Evolutionary conservation across 2,797 vertebrate genomes (phyloP).

Genomic region (Oreonectes daqikongensis): DNA sequence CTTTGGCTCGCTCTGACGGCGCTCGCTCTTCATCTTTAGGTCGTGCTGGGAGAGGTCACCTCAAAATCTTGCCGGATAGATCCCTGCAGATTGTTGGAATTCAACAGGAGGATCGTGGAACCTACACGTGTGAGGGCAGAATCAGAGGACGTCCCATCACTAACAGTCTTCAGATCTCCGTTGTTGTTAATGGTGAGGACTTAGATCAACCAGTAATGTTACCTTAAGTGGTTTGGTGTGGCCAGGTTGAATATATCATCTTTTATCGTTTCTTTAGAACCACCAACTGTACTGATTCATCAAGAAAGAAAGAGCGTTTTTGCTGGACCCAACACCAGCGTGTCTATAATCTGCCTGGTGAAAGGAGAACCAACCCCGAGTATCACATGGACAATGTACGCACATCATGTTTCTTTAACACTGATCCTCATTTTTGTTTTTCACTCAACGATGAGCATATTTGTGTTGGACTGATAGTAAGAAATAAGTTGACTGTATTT

Average conservation of each 20-base stretch:
- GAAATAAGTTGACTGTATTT: neutral
- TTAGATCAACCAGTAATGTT: neutral
- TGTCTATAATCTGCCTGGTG: conserved; percentile 73
- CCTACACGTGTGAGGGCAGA: conserved; percentile 66
- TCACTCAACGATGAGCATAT: neutral
- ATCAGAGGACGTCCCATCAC: conserved; percentile 63
- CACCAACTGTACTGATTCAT: conserved; percentile 64
- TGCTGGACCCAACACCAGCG: conserved; percentile 70
- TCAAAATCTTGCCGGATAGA: conserved; percentile 59
- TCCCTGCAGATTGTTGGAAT: conserved; percentile 66
- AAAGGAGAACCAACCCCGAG: conserved; percentile 70
- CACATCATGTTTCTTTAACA: conserved; percentile 6
- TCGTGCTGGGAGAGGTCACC: conserved; percentile 48
- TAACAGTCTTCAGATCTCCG: conserved; percentile 54
- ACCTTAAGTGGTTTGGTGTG: neutral
- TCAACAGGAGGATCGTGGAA: conserved; percentile 67
- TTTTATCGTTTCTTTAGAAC: too few relatives aligned
- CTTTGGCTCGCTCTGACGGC: neutral
- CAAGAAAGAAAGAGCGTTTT: conserved; percentile 63
- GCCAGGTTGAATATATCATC: neutral
- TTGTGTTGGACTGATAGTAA: neutral
- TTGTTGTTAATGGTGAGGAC: conserved; percentile 74
- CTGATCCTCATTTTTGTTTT: neutral
- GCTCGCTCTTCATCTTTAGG: neutral
- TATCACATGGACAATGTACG: conserved; percentile 77